These are phyloP conservation scores for Emydura subglobosa DNA, from an alignment of 2,113 vertebrate genomes.

Conservation along the genomic window DNA sequence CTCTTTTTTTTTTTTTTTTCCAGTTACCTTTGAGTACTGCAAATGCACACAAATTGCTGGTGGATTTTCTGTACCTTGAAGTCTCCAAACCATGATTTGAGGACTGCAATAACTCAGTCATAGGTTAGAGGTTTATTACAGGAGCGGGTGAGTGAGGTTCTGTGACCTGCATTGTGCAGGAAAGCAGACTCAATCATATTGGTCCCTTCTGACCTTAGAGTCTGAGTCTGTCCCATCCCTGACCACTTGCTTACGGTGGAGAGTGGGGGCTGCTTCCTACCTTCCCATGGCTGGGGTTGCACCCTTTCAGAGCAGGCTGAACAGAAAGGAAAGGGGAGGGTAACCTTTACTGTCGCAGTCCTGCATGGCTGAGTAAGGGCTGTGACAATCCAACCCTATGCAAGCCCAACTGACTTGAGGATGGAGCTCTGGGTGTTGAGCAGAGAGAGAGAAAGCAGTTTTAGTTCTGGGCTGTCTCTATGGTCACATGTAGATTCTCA, in stretches of 20 bases:
- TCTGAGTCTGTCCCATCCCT: background rate
- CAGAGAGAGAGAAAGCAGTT: background rate
- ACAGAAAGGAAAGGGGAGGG: background rate
- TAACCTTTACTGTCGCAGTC: background rate
- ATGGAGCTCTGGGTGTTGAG: fast-evolving
- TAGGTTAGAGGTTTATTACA: no score
- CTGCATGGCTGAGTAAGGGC: background rate
- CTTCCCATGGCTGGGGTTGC: background rate
- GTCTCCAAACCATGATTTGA: no score
- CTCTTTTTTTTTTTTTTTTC: fast-evolving
- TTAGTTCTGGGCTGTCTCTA: fast-evolving
- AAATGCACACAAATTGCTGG: background rate
- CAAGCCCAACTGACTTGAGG: background rate
- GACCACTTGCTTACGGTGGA: background rate
- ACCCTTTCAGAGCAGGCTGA: background rate
- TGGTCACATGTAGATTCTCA: background rate
- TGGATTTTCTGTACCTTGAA: no score
- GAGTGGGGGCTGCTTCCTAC: background rate
- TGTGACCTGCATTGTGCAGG: no score
- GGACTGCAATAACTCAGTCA: no score
- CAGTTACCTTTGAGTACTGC: background rate
- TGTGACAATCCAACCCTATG: background rate
- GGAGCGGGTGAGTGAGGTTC: no score
- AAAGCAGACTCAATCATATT: no score
- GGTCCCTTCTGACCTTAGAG: no score